These are phyloP conservation scores for Zapornia atra DNA, from an alignment of 2,113 vertebrate genomes.

Conservation along the genomic window DNA sequence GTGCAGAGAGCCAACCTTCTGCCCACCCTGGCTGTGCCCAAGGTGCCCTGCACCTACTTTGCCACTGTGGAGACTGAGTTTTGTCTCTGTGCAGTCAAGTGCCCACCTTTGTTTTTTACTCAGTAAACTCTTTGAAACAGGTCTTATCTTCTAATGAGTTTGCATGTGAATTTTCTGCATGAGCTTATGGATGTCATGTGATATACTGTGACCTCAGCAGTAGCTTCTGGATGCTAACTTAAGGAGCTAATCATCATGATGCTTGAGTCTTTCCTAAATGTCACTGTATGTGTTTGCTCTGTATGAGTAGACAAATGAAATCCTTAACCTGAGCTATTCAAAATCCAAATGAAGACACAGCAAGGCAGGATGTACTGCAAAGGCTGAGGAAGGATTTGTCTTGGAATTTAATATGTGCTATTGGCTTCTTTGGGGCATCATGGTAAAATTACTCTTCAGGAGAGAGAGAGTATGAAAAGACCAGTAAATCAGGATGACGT, in stretches of 20 bases:
- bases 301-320: background rate
- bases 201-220: background rate
- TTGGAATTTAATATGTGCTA: background rate
- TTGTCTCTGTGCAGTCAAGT: rapidly evolving
- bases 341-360: background rate
- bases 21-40: background rate
- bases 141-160: background rate
- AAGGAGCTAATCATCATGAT: background rate
- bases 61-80: background rate
- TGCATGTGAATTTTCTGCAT: background rate
- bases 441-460: background rate
- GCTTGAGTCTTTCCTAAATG: background rate
- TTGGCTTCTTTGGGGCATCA: background rate
- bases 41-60: rapidly evolving
- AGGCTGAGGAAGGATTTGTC: background rate
- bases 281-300: background rate
- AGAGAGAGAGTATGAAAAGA: background rate
- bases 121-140: background rate
- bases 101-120: background rate
- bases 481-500: background rate
- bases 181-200: background rate
- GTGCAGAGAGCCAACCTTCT: background rate
- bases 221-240: background rate
- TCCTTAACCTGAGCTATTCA: background rate
- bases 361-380: background rate